A percentile compares a stretch with the other conserved stretches of the same genome.
Conservation (phyloP, 2,113 vertebrate genomes). For the Pteruthius melanotis region DNA sequence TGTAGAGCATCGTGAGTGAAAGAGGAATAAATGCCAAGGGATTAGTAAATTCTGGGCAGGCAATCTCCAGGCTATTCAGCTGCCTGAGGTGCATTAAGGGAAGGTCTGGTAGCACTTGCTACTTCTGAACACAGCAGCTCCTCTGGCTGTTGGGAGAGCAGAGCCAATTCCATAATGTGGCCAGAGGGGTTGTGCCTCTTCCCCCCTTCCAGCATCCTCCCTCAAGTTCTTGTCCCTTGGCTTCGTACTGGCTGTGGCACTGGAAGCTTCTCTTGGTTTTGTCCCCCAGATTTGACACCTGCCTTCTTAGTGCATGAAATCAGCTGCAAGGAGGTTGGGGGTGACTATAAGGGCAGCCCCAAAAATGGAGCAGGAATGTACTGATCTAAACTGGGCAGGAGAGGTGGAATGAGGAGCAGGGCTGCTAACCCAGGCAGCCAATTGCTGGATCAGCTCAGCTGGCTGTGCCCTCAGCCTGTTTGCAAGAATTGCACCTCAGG, state of each 20-base stretch:
- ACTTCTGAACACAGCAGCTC: neutral
- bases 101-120: neutral
- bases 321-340: neutral
- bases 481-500: neutral
- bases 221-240: neutral
- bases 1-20: neutral
- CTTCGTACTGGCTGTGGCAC: neutral
- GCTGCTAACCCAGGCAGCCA: neutral
- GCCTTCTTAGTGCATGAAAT: neutral
- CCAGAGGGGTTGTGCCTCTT: neutral
- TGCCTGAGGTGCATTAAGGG: neutral
- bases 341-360: neutral
- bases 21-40: neutral
- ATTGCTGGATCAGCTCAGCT: neutral
- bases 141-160: neutral
- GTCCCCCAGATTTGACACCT: neutral
- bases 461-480: neutral
- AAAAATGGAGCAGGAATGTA: neutral
- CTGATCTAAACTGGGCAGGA: neutral
- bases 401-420: neutral
- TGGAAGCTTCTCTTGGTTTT: neutral
- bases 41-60: neutral
- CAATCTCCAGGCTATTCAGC: neutral
- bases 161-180: neutral
- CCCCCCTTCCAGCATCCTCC: rapidly evolving